These are phyloP conservation scores for Grammomys surdaster DNA, from an alignment of 2,113 vertebrate species.

Conservation along the genomic window DNA sequence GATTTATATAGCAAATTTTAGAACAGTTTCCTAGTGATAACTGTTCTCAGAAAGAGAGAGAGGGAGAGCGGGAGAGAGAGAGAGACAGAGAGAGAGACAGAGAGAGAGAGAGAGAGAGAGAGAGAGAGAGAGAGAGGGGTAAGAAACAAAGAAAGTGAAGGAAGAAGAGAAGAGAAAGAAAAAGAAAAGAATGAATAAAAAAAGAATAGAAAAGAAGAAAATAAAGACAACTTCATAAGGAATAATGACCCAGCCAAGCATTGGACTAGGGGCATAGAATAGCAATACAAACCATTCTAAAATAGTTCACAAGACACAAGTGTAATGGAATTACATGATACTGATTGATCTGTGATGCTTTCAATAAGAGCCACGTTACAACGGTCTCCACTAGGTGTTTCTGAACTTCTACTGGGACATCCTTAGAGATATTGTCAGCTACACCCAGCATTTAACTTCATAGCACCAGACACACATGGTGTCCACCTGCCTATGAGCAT, in stretches of 20 bases:
- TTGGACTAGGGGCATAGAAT: neutral
- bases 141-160: neutral
- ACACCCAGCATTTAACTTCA: constrained; percentile 82
- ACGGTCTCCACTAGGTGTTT: constrained; percentile 61
- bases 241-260: neutral
- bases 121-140: fast-evolving
- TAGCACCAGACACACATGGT: constrained; percentile 78
- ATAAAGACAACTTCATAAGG: neutral
- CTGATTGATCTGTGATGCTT: constrained; percentile 42
- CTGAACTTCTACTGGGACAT: constrained; percentile 83
- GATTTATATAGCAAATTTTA: neutral
- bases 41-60: neutral
- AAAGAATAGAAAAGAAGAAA: neutral
- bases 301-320: constrained; percentile 31
- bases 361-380: constrained; percentile 57
- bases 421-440: constrained; percentile 85
- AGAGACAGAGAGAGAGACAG: neutral
- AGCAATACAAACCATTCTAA: constrained; percentile 41
- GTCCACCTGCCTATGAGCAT: constrained; percentile 78
- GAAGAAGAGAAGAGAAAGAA: fast-evolving
- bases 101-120: neutral
- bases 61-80: neutral
- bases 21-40: neutral
- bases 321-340: constrained; percentile 43
- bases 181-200: neutral